Conservation (phyloP, 2,113 vertebrate genomes). For the Fulica atra region DNA sequence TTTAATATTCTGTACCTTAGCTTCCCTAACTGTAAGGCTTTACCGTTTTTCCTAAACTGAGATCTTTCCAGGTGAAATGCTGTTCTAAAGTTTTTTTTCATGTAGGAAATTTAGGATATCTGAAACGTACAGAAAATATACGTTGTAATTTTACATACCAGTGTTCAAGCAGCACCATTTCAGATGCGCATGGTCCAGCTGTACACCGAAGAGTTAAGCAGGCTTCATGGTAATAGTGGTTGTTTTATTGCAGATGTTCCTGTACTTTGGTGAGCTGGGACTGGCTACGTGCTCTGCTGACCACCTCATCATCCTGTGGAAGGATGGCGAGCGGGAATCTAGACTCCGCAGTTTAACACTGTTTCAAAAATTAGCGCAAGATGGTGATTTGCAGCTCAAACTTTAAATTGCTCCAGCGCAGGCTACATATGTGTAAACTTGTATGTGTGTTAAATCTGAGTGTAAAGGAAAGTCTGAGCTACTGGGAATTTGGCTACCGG, state of each 20-base stretch:
- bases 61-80: neutral
- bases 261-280: slow-evolving; percentile 87
- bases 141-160: neutral
- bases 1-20: neutral
- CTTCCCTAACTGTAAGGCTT: neutral
- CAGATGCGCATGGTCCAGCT: neutral
- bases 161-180: neutral
- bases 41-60: neutral
- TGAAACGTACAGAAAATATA: neutral
- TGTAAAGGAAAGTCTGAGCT: neutral
- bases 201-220: neutral
- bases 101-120: neutral
- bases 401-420: slow-evolving; percentile 19
- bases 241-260: slow-evolving; percentile 87
- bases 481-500: neutral
- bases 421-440: neutral
- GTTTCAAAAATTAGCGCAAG: slow-evolving; percentile 90
- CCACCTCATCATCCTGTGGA: slow-evolving; percentile 95
- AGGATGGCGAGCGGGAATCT: slow-evolving; percentile 88
- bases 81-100: neutral
- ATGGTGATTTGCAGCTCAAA: slow-evolving; percentile 73
- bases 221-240: neutral
- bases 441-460: neutral
- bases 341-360: slow-evolving; percentile 87
- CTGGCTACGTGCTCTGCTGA: slow-evolving; percentile 93